Percentiles rank a stretch among this genome's conserved stretches.
These are phyloP conservation scores for Cryptus viduatorius DNA, from an alignment of 2,888 invertebrate genomes.

Conservation along the genomic window DNA sequence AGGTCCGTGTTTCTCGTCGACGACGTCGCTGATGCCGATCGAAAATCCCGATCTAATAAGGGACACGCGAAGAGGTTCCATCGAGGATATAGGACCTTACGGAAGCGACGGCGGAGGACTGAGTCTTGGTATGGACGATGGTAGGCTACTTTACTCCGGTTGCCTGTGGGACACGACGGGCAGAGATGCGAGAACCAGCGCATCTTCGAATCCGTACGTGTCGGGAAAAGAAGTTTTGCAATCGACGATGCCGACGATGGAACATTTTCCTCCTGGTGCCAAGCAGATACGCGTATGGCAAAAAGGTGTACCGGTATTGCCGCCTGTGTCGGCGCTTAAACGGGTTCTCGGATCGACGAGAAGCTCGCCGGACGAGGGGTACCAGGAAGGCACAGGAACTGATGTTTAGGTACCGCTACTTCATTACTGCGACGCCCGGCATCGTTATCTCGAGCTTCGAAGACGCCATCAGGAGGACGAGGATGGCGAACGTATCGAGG, in stretches of 20 bases:
- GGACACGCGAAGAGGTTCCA: conserved; percentile 87
- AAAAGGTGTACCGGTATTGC: conserved; percentile 93
- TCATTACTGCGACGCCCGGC: conserved; percentile 83
- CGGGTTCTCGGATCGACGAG: conserved; percentile 93
- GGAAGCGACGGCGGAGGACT: conserved; percentile 82
- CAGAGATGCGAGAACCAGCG: conserved; percentile 88
- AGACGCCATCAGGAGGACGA: conserved; percentile 79
- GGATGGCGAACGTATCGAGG: conserved; percentile 43
- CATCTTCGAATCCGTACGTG: conserved; percentile 91
- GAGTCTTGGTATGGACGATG: conserved; percentile 74
- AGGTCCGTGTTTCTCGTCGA: conserved; percentile 90
- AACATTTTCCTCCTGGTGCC: conserved; percentile 87
- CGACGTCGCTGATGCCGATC: conserved; percentile 89
- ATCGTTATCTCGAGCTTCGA: conserved; percentile 80
- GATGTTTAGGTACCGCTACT: conserved; percentile 90
- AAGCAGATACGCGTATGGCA: conserved; percentile 96
- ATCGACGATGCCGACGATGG: conserved; percentile 76
- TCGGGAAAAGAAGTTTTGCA: conserved; percentile 86
- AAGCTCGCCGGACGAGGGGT: conserved; percentile 95
- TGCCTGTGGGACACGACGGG: conserved; percentile 90
- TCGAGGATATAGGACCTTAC: conserved; percentile 86
- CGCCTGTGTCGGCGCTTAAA: conserved; percentile 94
- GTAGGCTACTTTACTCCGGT: conserved; percentile 89
- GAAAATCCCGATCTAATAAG: conserved; percentile 95
- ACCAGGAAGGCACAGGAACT: conserved; percentile 96